These are phyloP conservation scores for Lytechinus pictus DNA, from an alignment of 35 echinoderm and acorn worm species.

Conservation along the genomic window DNA sequence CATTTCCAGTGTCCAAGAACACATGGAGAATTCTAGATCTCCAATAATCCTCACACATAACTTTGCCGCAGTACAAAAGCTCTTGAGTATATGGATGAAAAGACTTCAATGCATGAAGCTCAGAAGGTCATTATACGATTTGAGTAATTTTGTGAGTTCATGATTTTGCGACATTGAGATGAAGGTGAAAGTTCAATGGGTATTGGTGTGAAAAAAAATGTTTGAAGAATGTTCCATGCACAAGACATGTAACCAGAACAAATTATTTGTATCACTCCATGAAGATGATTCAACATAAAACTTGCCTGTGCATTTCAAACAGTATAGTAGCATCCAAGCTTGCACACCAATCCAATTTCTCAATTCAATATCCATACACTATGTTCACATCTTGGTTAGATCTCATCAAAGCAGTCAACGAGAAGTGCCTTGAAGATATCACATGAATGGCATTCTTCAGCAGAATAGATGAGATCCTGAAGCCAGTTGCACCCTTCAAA, in stretches of 20 bases:
- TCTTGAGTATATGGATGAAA: not conserved
- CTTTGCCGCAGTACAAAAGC: not conserved
- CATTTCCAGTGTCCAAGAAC: not conserved
- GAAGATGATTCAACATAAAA: not conserved
- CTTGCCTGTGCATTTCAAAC: not conserved
- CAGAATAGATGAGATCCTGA: not conserved
- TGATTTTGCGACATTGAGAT: too few species aligned
- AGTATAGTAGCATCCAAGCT: not conserved
- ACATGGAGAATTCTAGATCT: not conserved
- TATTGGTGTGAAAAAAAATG: too few species aligned
- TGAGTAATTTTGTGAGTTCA: too few species aligned
- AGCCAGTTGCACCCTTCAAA: not conserved
- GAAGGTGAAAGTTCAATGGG: too few species aligned
- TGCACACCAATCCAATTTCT: not conserved
- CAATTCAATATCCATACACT: not conserved
- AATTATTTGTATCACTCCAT: not conserved
- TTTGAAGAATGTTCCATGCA: too few species aligned
- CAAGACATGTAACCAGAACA: too few species aligned
- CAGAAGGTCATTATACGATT: not conserved
- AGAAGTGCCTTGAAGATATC: not conserved
- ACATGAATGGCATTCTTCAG: not conserved
- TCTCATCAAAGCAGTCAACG: not conserved
- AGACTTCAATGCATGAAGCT: not conserved
- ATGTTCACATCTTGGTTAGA: not conserved
- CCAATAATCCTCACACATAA: not conserved